Percentiles rank a stretch among this genome's conserved stretches.
Evolutionary conservation across 2,888 invertebrate genomes (phyloP).

Genomic region (Dicyrtoma fusca): DNA sequence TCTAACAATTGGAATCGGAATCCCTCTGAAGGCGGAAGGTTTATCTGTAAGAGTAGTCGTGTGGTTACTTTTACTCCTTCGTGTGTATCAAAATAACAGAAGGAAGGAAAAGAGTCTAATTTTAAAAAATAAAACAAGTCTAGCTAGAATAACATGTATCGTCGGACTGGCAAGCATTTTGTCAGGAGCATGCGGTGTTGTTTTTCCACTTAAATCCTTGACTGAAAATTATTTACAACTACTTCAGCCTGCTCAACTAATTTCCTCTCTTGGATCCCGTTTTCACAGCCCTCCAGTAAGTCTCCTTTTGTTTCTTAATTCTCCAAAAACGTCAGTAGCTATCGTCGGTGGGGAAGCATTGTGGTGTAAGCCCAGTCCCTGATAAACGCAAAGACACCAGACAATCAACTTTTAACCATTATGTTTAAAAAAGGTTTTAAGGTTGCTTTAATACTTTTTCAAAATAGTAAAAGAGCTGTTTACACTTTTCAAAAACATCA

Average conservation of each 20-base stretch:
- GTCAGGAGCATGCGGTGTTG: constrained; percentile 23
- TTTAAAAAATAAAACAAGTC: background rate
- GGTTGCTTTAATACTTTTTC: no score
- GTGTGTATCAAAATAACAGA: background rate
- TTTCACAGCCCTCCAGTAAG: background rate
- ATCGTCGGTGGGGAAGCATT: no score
- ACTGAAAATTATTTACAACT: constrained; percentile 30
- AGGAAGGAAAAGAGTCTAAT: background rate
- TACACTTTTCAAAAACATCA: no score
- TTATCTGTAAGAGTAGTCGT: background rate
- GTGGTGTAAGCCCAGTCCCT: no score
- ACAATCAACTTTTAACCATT: no score
- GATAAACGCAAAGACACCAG: no score
- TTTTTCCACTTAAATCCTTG: constrained; percentile 36
- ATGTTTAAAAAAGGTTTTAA: no score
- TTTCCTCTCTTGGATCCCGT: constrained; percentile 9
- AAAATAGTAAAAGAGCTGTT: no score
- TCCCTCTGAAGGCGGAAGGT: no score
- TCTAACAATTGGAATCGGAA: no score
- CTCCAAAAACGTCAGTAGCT: constrained; percentile 19
- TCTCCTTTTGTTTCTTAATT: constrained; percentile 12
- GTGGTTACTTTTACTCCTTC: background rate
- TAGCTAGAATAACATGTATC: constrained; percentile 9
- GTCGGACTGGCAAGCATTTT: background rate
- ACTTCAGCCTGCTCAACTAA: constrained; percentile 20